Percentiles rank a stretch among this genome's conserved stretches.
Conservation (phyloP, 2,888 invertebrate species). For the Drosophila yooni region DNA sequence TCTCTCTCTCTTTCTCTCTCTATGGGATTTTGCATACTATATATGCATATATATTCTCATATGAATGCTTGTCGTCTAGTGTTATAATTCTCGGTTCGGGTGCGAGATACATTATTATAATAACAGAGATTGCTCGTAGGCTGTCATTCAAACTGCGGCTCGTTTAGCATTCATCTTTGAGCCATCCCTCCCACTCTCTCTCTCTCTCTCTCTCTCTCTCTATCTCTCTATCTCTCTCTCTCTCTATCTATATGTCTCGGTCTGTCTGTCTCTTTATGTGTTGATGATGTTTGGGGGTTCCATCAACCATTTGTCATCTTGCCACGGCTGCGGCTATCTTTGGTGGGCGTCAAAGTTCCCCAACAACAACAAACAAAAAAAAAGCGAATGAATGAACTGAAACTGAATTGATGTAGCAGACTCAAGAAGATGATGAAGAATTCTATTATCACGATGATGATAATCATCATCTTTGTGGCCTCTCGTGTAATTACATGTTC, state of each 20-base stretch:
- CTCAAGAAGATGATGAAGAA: background rate
- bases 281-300: background rate
- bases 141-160: slow-evolving; percentile 61
- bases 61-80: slow-evolving; percentile 78
- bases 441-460: background rate
- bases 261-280: background rate
- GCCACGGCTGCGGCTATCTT: slow-evolving; percentile 31
- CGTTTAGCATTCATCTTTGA: slow-evolving; percentile 40
- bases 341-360: slow-evolving; percentile 49
- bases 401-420: slow-evolving; percentile 8
- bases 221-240: background rate
- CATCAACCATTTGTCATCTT: slow-evolving; percentile 62
- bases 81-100: slow-evolving; percentile 83
- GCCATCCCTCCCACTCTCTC: slow-evolving; percentile 10
- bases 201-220: slow-evolving; percentile 2
- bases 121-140: slow-evolving; percentile 29
- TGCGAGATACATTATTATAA: slow-evolving; percentile 60
- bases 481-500: slow-evolving; percentile 52
- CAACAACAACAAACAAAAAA: slow-evolving; percentile 1
- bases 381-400: slow-evolving; percentile 21
- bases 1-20: background rate
- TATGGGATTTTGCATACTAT: background rate
- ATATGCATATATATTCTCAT: background rate
- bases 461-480: slow-evolving; percentile 6
- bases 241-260: slow-evolving; percentile 8